Base-by-base conservation (phyloP, 2,888 invertebrate genomes). In the Liposcelis brunnea region DNA sequence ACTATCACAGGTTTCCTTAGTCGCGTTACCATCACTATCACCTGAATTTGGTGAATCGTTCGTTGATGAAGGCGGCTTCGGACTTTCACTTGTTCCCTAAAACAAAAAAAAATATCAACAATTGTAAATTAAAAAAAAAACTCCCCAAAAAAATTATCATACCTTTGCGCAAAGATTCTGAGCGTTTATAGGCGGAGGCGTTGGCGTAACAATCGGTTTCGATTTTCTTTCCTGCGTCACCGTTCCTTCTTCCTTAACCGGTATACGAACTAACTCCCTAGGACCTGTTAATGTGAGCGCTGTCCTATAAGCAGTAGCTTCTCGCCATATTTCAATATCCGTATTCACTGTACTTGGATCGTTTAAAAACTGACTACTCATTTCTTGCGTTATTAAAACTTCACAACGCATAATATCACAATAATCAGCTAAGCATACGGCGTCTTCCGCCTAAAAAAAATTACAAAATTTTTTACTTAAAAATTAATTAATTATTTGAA, bases 331-430 rank as follows among this genome's bases (percentile, higher is more conserved):
- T 67, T 85, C 84, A 51, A 85, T 74, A 56, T 85, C 85, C 6
- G 85, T 85, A 56, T 72, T 74, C 16, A 77, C 71, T 12, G 53
- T 53, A 51, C 70, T 74, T 37, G 74, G 71, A 55, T 75, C 75
- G 18, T 38, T 34, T 15, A 46, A 36, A 11, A 14, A 14, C 14
- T 48, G 44, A 26, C 51, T 50, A 18, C 52, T 52, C 44, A 54
- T 45, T 50, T 76, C 77, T 59, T 82, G 78, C 49, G 79, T 77
- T 52, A 78, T 71, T 54, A 89, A 68, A 44, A 91, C 86, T 61
- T 90, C 87, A 64, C 93, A 93, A 54, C 93, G 76, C 81, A 93
- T 89, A 56, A 93, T 85, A 67, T 93, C 91, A 71, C 93, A 94
- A 67, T 83, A 91, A 64, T 91, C 89, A 44, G 90, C 87, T 57